These are phyloP conservation scores for Propithecus coquereli DNA, from an alignment of 2,113 vertebrate species.

Conservation along the genomic window DNA sequence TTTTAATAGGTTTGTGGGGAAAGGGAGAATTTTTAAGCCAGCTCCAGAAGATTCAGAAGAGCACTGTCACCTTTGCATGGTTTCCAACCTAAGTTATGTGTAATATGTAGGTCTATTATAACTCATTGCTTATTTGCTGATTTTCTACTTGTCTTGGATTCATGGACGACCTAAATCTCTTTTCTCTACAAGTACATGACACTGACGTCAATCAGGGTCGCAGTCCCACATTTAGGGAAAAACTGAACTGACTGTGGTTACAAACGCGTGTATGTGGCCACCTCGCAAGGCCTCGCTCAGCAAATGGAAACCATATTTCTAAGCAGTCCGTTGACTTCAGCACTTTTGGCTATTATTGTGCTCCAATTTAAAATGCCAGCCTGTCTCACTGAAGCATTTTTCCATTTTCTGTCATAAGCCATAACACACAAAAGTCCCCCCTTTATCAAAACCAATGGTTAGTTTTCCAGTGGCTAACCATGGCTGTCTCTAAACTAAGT, in stretches of 20 bases:
- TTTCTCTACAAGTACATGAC: background rate
- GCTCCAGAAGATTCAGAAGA: background rate
- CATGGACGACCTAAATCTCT: background rate
- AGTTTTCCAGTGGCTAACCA: constrained; percentile 52
- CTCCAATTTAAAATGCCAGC: constrained; percentile 51
- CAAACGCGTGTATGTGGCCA: background rate
- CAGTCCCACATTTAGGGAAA: background rate
- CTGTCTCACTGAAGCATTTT: constrained; percentile 53
- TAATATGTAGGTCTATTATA: background rate
- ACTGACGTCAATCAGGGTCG: constrained; percentile 26
- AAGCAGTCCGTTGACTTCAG: constrained; percentile 57
- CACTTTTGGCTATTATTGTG: constrained; percentile 51
- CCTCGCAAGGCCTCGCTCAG: constrained; percentile 55
- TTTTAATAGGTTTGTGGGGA: background rate
- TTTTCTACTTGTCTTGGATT: background rate
- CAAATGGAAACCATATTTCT: constrained; percentile 64
- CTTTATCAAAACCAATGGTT: constrained; percentile 45
- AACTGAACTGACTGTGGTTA: constrained; percentile 40
- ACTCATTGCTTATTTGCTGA: background rate
- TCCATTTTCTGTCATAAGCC: constrained; percentile 65
- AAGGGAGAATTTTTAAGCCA: background rate
- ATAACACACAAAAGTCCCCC: constrained; percentile 24
- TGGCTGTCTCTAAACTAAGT: constrained; percentile 38
- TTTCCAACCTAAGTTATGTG: background rate
- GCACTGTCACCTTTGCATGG: background rate